A percentile compares a stretch with the other conserved stretches of the same genome.
Evolutionary conservation across 2,113 vertebrate genomes (phyloP).

Genomic region (Polyodon spathula): DNA sequence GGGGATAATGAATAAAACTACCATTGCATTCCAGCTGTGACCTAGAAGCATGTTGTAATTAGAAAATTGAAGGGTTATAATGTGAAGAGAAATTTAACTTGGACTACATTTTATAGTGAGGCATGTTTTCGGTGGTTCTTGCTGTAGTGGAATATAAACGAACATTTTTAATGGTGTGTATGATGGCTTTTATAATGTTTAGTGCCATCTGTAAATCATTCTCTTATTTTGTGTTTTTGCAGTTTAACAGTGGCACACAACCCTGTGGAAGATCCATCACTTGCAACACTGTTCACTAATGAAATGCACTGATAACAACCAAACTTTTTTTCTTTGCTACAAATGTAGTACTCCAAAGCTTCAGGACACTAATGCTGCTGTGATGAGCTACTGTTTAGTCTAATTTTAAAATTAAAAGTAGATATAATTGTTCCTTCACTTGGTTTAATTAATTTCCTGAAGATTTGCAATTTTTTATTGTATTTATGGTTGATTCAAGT

Average conservation of each 20-base stretch:
- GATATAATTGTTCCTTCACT: not conserved
- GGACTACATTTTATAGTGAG: no score
- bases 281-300: conserved; percentile 9
- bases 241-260: conserved; percentile 6
- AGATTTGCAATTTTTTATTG: not conserved
- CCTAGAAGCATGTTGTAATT: no score
- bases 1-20: no score
- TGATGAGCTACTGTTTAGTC: conserved; percentile 42
- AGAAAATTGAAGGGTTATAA: no score
- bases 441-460: not conserved
- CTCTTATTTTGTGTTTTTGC: not conserved
- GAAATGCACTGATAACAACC: not conserved
- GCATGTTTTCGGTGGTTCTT: no score
- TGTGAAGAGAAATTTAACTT: no score
- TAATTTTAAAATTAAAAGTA: conserved; percentile 1
- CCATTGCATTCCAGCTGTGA: no score
- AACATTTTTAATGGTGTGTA: no score
- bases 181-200: no score
- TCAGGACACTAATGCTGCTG: conserved; percentile 51
- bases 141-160: no score
- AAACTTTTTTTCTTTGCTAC: not conserved
- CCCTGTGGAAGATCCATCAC: not conserved
- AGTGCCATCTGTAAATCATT: no score
- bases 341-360: conserved; percentile 19
- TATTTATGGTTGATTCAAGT: conserved; percentile 18